Conservation (phyloP, 2,888 invertebrate species). For the Trachelus troglodyta region DNA sequence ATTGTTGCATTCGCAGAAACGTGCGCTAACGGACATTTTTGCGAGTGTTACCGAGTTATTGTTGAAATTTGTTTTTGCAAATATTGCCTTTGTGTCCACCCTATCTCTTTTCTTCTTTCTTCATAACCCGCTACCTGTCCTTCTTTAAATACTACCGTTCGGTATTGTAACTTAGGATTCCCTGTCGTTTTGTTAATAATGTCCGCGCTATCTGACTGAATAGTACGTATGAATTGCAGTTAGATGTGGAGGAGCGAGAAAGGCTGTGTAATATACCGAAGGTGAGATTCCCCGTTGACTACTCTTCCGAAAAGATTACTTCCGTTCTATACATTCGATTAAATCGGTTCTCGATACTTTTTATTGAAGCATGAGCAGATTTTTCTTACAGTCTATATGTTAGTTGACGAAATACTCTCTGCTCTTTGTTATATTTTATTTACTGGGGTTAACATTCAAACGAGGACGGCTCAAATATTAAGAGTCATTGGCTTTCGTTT, state of each 20-base stretch:
- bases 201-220: slow-evolving; percentile 56
- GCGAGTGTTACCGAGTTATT: not conserved
- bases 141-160: not conserved
- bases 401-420: slow-evolving; percentile 17
- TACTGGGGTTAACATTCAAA: not conserved
- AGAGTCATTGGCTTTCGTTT: not conserved
- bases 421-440: slow-evolving; percentile 14
- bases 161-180: not conserved
- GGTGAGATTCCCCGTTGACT: slow-evolving; percentile 56
- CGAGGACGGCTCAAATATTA: not conserved
- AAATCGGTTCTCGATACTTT: not conserved
- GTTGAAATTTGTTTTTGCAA: not conserved
- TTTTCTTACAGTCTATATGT: not conserved
- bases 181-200: slow-evolving; percentile 13
- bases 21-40: not conserved
- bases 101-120: not conserved
- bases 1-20: not conserved
- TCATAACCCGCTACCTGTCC: not conserved
- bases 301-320: slow-evolving; percentile 14
- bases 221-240: slow-evolving; percentile 63
- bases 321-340: not conserved
- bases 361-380: not conserved
- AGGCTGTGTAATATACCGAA: slow-evolving; percentile 66
- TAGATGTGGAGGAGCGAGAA: slow-evolving; percentile 66
- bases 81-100: not conserved